Base-by-base conservation (phyloP, 2,113 vertebrate species). In the Anguilla japonica region DNA sequence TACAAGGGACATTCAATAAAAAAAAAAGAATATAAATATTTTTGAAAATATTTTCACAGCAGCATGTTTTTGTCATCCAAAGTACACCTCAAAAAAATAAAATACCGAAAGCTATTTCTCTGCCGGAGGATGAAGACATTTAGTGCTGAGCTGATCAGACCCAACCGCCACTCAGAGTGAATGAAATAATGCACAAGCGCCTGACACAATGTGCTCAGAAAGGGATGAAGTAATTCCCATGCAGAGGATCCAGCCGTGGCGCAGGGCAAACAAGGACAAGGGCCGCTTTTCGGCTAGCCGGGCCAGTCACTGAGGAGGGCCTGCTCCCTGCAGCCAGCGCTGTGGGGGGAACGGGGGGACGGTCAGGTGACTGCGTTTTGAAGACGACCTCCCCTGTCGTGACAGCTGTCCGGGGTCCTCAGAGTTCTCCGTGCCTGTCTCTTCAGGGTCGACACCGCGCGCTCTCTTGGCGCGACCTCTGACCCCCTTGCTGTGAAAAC, bases 361-460 rank as follows among this genome's bases (percentile, higher is more conserved):
- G 53, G 18, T 50, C 41, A 71, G 63, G 81, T 40, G 82, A 53
- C 34, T 79, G 53, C 40, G 53, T 9, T 43, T 41, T 20, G 40
- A 29, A 79, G 63, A 79, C 6, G 81, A 43, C 0, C 53, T 41
- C 16, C 81, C 81, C 67, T 6, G 60, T 63, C 57, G 20, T 9
- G 26, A 39, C 89, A 88, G 88, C 88, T 88, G 86, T 87, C 63
- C 34, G 14, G n/a, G 16, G 9, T 43, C 83, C 39, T 43, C 80
- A 86, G 16, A 0, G 63, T 75, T 83, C 60, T 87, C 85, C n/a
- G 29, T 57, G 75, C 63, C 22, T 63, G 50, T 60, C 63, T 83
- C 63, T 71, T 6, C 3, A 75, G 81, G 50, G 80, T 87, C 81
- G 53, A 57, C 39, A 13, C 22, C 79, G 86, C 5, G 20, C 13